Percentiles rank a stretch among this genome's conserved stretches.
These are phyloP conservation scores for Cataglyphis altisquamis DNA, from an alignment of 2,888 invertebrate genomes.

Conservation along the genomic window DNA sequence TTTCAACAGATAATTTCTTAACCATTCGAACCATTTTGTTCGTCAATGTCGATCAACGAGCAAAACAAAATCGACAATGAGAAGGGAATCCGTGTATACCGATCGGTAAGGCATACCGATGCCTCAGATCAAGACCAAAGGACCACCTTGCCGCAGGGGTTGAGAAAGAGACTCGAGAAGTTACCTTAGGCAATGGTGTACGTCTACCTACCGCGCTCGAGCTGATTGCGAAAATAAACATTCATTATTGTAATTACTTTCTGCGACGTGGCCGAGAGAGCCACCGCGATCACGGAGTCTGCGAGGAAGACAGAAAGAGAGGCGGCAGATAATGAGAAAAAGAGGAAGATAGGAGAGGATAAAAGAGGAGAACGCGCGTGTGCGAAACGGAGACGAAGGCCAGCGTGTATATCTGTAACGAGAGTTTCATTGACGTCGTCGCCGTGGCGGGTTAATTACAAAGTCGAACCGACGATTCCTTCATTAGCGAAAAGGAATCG, in stretches of 20 bases:
- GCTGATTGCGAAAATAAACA: conserved; percentile 85
- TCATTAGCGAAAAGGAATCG: conserved; percentile 80
- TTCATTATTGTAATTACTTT: conserved; percentile 85
- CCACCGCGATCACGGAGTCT: conserved; percentile 70
- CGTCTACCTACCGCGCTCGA: conserved; percentile 82
- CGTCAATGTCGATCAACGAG: conserved; percentile 47
- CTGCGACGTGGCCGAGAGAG: conserved; percentile 80
- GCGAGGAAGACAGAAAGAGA: conserved; percentile 52
- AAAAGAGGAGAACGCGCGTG: neutral
- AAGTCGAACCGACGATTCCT: conserved; percentile 81
- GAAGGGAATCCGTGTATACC: conserved; percentile 55
- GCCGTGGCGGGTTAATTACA: conserved; percentile 80
- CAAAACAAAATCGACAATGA: conserved; percentile 62
- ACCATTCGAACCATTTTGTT: conserved; percentile 7
- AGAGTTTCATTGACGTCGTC: conserved; percentile 79
- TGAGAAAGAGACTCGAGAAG: conserved; percentile 69
- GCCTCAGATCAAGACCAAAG: conserved; percentile 59
- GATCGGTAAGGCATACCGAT: conserved; percentile 67
- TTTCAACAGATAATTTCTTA: neutral
- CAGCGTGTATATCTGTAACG: conserved; percentile 72
- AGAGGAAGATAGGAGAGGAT: conserved; percentile 1
- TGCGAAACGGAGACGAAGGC: conserved; percentile 38
- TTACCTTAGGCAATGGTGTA: conserved; percentile 74
- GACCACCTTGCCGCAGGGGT: conserved; percentile 80
- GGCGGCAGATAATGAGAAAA: conserved; percentile 8